These are phyloP conservation scores for Notospermus geniculatus DNA, from an alignment of 1,140 invertebrate species.

Conservation along the genomic window DNA sequence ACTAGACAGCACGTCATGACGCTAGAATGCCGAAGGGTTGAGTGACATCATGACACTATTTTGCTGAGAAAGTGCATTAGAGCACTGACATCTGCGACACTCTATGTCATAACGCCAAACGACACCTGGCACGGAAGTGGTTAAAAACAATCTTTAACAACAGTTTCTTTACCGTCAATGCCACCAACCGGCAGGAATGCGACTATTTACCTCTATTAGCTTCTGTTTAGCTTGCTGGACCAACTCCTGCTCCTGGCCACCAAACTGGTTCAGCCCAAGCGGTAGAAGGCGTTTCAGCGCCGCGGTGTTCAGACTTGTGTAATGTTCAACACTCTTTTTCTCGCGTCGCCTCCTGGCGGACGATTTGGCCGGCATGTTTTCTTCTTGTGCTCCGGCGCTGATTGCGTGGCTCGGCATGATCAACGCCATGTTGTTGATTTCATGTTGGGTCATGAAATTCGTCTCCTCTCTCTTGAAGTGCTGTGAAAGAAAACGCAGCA, in stretches of 20 bases:
- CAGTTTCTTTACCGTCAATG: no score
- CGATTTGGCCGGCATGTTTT: conserved; percentile 53
- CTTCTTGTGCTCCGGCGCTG: conserved; percentile 63
- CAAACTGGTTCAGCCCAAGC: conserved; percentile 97
- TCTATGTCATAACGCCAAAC: no score
- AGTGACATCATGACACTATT: no score
- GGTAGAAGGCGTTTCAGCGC: conserved; percentile 94
- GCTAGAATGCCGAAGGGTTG: no score
- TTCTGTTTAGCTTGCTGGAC: conserved; percentile 99
- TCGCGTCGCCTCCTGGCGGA: conserved; percentile 65
- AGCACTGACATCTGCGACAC: no score
- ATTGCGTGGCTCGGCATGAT: conserved; percentile 69
- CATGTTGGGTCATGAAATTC: conserved; percentile 98
- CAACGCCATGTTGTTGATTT: conserved; percentile 98
- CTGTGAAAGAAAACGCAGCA: conserved; percentile 59
- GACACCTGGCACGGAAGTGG: no score
- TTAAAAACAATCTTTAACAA: no score
- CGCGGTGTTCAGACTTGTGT: conserved; percentile 96
- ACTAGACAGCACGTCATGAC: no score
- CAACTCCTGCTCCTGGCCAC: conserved; percentile 95
- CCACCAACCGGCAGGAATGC: no score
- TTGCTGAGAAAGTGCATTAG: no score
- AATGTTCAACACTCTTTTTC: conserved; percentile 90
- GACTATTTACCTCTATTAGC: conserved; percentile 84
- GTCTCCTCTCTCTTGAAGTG: conserved; percentile 98